Base-by-base conservation (phyloP, 2,888 invertebrate genomes). In the Luperina testacea region DNA sequence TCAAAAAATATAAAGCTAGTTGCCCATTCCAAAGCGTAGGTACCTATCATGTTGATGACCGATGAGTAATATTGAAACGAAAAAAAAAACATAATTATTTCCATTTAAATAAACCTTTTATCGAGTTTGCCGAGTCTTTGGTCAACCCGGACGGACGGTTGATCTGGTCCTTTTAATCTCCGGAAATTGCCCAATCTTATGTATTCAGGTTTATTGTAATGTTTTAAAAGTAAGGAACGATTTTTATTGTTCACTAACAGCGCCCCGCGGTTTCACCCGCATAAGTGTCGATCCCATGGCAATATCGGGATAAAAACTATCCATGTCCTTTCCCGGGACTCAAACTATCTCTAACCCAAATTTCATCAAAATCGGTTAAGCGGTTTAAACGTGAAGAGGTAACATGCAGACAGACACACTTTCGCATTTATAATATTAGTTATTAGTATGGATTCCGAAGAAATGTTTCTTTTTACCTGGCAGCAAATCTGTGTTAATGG, bases 131-230 rank as follows among this genome's bases (percentile, higher is more conserved):
- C 32, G 32, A 32, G 32, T 32, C 32, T 32, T 32, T 32, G 32
- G 32, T 32, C 32, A 32, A 32, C n/a, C 57, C 38, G 48, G 63
- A 48, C 8, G 45, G 24, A 4, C 45, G 63, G 57, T 69, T 69
- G 57, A 69, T 27, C 48, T 17, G n/a, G 27, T 20, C 57, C 57
- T 42, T 69, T 61, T 38, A 45, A 73, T 68, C 67, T 15, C 61
- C 81, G 61, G 81, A 73, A 13, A 73, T 80, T 68, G 51, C 59
- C 38, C 11, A 74, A 38, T 27, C 20, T 32, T 72, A 13, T 32
- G 20, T 61, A 15, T 38, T 17, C 27, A 64, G 20, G 20, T 2
- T 20, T n/a, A 20, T 42, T n/a, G 15, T 53, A n/a, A 45, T n/a
- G 17, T 20, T 70, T 51, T 20, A 45, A 45, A 51, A 70, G 6